Conservation (phyloP, 1,140 invertebrate genomes). For the Drosophila malerkotliana region DNA sequence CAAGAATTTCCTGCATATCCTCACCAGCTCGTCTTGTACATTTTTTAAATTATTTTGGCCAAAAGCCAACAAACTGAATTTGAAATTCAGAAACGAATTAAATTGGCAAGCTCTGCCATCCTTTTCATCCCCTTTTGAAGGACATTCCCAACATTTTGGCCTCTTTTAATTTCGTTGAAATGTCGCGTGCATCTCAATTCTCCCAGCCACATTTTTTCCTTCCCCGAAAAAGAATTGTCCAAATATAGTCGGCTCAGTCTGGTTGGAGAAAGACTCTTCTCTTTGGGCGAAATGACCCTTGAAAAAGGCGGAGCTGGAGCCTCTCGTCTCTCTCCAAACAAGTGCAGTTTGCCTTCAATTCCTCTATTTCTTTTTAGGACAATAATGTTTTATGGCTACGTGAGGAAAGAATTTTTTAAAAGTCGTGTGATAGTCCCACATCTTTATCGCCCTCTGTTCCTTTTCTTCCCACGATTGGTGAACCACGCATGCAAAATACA, state of each 20-base stretch:
- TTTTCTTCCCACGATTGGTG: constrained; percentile 23
- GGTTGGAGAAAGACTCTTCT: constrained; percentile 25
- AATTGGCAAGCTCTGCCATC: constrained; percentile 48
- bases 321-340: constrained; percentile 33
- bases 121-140: constrained; percentile 8
- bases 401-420: constrained; percentile 25
- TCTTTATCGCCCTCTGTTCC: background rate
- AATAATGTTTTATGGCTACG: constrained; percentile 63
- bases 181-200: constrained; percentile 52
- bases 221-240: constrained; percentile 28
- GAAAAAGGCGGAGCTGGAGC: constrained; percentile 4
- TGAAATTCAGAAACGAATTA: constrained; percentile 47
- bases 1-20: no score
- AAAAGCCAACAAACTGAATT: constrained; percentile 48
- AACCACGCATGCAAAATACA: constrained; percentile 58
- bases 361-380: constrained; percentile 19
- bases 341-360: constrained; percentile 46
- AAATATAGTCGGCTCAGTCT: constrained; percentile 46
- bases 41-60: constrained; percentile 52
- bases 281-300: background rate
- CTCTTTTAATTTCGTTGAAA: constrained; percentile 57
- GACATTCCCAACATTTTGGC: constrained; percentile 39
- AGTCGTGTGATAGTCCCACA: constrained; percentile 4
- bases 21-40: no score
- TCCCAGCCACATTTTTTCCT: background rate